These are phyloP conservation scores for Centrocercus urophasianus DNA, from an alignment of 2,113 vertebrate species.

Conservation along the genomic window DNA sequence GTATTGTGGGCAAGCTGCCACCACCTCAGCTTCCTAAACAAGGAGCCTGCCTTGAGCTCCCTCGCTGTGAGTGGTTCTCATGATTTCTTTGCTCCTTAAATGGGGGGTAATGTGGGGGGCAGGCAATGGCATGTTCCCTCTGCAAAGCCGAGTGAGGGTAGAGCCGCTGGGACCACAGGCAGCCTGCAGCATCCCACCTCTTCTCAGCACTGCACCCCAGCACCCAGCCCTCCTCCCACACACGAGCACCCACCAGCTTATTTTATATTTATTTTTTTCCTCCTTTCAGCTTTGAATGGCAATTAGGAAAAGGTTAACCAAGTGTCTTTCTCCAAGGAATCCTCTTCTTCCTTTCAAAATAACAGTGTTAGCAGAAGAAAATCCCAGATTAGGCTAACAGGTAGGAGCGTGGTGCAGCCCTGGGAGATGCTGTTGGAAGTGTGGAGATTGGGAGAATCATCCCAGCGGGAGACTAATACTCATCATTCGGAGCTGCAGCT, in stretches of 20 bases:
- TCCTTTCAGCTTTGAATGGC: constrained; percentile 78
- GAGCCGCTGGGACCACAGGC: not conserved
- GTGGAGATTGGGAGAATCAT: constrained; percentile 86
- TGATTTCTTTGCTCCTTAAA: not conserved
- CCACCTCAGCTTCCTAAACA: not conserved
- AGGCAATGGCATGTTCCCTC: not conserved
- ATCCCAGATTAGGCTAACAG: constrained; percentile 91
- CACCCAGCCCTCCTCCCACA: not conserved
- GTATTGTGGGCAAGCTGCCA: rapidly evolving
- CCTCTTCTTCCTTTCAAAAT: constrained; percentile 87
- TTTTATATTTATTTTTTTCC: not conserved
- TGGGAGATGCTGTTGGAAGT: constrained; percentile 87
- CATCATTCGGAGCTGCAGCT: constrained; percentile 93
- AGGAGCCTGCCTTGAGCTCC: not conserved
- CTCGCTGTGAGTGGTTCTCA: too few species aligned
- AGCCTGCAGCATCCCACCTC: not conserved
- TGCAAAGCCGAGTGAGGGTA: not conserved
- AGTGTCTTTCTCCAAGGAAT: constrained; percentile 85
- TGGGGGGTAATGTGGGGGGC: not conserved
- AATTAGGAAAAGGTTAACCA: constrained; percentile 84
- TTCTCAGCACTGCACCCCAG: not conserved
- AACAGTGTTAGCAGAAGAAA: constrained; percentile 90
- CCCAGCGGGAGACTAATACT: constrained; percentile 96
- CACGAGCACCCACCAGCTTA: constrained; percentile 23
- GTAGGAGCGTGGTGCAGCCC: constrained; percentile 83